These are phyloP conservation scores for Cinara cedri DNA, from an alignment of 2,888 invertebrate genomes.

Conservation along the genomic window DNA sequence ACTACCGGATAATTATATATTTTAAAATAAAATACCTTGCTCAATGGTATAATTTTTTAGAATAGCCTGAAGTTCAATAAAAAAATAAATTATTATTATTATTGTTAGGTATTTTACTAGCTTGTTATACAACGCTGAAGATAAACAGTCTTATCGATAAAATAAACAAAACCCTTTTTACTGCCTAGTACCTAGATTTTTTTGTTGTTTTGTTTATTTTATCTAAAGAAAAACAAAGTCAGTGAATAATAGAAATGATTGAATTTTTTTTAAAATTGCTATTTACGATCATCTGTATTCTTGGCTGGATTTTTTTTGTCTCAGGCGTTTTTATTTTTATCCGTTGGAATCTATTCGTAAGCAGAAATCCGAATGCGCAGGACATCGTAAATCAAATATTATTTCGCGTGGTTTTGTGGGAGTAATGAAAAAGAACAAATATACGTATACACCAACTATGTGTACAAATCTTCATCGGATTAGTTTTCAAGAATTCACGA, in stretches of 20 bases:
- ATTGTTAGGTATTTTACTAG: not conserved
- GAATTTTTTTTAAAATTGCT: not conserved
- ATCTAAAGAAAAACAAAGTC: not conserved
- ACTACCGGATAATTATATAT: too few relatives aligned
- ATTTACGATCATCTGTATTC: not conserved
- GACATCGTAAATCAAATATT: constrained; percentile 14
- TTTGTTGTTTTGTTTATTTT: too few relatives aligned
- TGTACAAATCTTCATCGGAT: too few relatives aligned
- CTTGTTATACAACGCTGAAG: not conserved
- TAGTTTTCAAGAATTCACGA: too few relatives aligned
- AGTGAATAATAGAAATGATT: not conserved
- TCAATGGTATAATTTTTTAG: too few relatives aligned
- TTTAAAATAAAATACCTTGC: too few relatives aligned
- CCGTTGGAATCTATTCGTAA: not conserved
- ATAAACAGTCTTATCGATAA: not conserved
- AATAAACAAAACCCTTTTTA: constrained; percentile 1
- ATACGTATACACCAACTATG: too few relatives aligned
- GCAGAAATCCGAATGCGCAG: constrained; percentile 21
- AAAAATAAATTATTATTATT: too few relatives aligned
- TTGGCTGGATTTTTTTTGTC: constrained; percentile 29
- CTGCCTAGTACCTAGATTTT: too few relatives aligned
- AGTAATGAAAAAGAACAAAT: not conserved
- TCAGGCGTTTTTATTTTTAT: not conserved
- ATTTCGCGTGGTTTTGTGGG: not conserved
- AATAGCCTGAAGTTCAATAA: too few relatives aligned